A percentile compares a stretch with the other conserved stretches of the same genome.
These are phyloP conservation scores for Anthrax anthrax DNA, from an alignment of 2,888 invertebrate genomes.

Conservation along the genomic window DNA sequence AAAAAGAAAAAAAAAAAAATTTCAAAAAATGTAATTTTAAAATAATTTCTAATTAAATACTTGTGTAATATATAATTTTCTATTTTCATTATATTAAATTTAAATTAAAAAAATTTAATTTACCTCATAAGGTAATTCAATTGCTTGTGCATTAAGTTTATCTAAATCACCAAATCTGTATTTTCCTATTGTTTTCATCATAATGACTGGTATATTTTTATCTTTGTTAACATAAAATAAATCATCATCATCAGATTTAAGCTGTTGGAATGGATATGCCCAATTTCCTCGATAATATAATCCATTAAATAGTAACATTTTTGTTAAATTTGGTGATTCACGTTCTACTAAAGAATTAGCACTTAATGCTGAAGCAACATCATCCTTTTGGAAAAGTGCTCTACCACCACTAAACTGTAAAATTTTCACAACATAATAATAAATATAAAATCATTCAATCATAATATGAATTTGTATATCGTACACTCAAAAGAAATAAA, in stretches of 20 bases:
- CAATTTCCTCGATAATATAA: slow-evolving; percentile 68
- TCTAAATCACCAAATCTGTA: slow-evolving; percentile 47
- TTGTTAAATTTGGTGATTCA: slow-evolving; percentile 30
- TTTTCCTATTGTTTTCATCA: slow-evolving; percentile 52
- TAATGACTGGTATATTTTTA: slow-evolving; percentile 44
- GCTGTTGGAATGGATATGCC: slow-evolving; percentile 48
- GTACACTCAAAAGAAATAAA: background rate
- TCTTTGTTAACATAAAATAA: slow-evolving; percentile 49
- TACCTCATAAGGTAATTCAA: slow-evolving; percentile 64
- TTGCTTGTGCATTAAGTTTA: slow-evolving; percentile 48
- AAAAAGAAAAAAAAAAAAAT: background rate
- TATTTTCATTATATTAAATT: background rate
- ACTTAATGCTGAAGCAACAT: slow-evolving; percentile 43
- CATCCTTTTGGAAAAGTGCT: slow-evolving; percentile 38
- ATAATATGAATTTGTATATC: background rate
- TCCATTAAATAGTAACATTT: slow-evolving; percentile 59
- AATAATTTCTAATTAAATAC: too few relatives aligned
- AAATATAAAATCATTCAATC: too few relatives aligned
- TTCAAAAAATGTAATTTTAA: background rate
- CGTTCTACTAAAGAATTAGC: slow-evolving; percentile 45
- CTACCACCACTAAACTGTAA: slow-evolving; percentile 30
- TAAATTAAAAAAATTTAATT: slow-evolving; percentile 17
- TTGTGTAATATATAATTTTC: too few relatives aligned
- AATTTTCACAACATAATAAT: too few relatives aligned
- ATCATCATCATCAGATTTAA: slow-evolving; percentile 30